Evolutionary conservation across 2,888 invertebrate species (phyloP).

Genomic region (Malthinus flaveolus): DNA sequence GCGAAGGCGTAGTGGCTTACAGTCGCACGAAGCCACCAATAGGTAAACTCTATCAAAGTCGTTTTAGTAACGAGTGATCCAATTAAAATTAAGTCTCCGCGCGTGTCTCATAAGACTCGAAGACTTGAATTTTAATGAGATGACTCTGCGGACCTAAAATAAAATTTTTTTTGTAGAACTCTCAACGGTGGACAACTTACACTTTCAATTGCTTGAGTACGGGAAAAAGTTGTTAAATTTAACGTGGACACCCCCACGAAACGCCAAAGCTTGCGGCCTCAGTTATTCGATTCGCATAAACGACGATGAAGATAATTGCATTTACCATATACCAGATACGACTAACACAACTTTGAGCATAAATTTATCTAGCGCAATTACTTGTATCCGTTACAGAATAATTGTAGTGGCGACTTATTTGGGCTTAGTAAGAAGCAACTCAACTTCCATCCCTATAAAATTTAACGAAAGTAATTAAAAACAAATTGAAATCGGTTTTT

Average conservation of each 20-base stretch:
- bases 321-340: not conserved
- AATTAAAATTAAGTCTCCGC: too few species aligned
- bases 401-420: not conserved
- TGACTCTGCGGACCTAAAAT: too few species aligned
- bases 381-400: not conserved
- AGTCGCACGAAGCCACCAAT: not conserved
- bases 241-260: conserved; percentile 5
- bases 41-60: too few species aligned
- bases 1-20: not conserved
- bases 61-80: too few species aligned
- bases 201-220: too few species aligned
- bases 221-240: not conserved
- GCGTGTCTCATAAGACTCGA: too few species aligned
- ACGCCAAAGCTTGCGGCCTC: not conserved
- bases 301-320: not conserved
- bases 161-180: too few species aligned
- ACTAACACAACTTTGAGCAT: not conserved
- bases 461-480: too few species aligned
- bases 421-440: not conserved
- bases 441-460: too few species aligned
- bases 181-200: too few species aligned
- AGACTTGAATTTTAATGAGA: too few species aligned
- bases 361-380: not conserved
- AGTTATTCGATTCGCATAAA: not conserved
- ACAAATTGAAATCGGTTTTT: too few species aligned